Evolutionary conservation across 2,113 vertebrate genomes (phyloP), one percentile per base, ranked within the genome.

Genomic region (Columbina picui): DNA sequence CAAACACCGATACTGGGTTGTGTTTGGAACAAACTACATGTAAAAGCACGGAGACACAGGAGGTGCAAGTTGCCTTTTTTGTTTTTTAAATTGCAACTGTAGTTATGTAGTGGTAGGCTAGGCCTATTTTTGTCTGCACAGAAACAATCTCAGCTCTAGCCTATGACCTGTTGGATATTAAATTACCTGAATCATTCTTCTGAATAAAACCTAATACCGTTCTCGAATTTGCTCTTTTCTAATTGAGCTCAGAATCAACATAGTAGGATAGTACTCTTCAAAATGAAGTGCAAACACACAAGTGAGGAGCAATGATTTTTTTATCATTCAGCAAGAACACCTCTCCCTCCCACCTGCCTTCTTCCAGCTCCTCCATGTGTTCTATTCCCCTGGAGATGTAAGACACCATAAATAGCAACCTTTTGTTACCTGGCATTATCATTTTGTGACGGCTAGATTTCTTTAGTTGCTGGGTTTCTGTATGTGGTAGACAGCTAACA

Each of bases 171-270:
- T 14, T 90, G 41, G 8, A 49, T 71, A 70, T 87, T 73, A 88
- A 93, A 80, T 49, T 75, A 14, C 25, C 26, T 32, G 29, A 84
- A 34, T 52, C 7, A 2, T 71, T 89, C 26, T 84, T 84, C 32
- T 38, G 63, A 75, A 73, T 78, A 86, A 93, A 90, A 63, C 8
- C 21, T 65, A 93, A 93, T 43, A 57, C 27, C 13, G 9, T 56
- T 39, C 32, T 92, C 80, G 77, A 84, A 90, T 83, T 86, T 90
- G 18, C 30, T 94, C 36, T 83, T 68, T 79, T 91, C 81, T 90
- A 56, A 90, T 75, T 93, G 56, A 94, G 26, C 49, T 81, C 41
- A 75, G 73, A 90, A 74, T 73, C 78, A 92, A 67, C 87, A 74
- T n/a, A 39, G 50, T 56, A 77, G 55, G 71, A 55, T 78, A 65